These are phyloP conservation scores for Drosophila gunungcola DNA, from an alignment of 1,140 invertebrate genomes.

Conservation along the genomic window DNA sequence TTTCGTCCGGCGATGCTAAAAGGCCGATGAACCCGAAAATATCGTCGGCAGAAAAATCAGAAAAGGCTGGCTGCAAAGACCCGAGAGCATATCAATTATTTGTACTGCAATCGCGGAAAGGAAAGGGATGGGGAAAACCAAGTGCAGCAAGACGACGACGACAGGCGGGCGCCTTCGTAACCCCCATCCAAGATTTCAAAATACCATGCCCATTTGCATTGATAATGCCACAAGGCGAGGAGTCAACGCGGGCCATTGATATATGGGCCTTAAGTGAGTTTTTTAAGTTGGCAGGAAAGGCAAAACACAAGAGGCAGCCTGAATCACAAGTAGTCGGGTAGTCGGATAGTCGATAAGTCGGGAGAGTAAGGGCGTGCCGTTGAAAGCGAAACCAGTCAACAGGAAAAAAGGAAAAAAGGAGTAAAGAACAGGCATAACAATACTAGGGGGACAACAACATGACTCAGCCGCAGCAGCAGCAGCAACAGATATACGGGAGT, in stretches of 20 bases:
- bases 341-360: neutral
- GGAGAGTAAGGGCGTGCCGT: conserved; percentile 27
- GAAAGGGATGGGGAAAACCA: conserved; percentile 2
- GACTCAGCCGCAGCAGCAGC: conserved; percentile 36
- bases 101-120: conserved; percentile 43
- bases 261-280: conserved; percentile 50
- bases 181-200: conserved; percentile 8
- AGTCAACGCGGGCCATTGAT: conserved; percentile 46
- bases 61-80: conserved; percentile 9
- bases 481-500: conserved; percentile 41
- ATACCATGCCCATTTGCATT: conserved; percentile 55
- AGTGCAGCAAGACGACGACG: conserved; percentile 19
- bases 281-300: conserved; percentile 45
- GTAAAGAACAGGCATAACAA: conserved; percentile 29
- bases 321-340: conserved; percentile 61
- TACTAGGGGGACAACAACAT: conserved; percentile 7
- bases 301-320: conserved; percentile 42
- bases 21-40: conserved; percentile 24
- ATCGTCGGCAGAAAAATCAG: conserved; percentile 24
- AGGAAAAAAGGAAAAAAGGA: conserved; percentile 52
- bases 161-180: neutral
- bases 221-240: conserved; percentile 57
- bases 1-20: neutral
- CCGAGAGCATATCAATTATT: conserved; percentile 73
- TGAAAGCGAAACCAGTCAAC: conserved; percentile 72